Evolutionary conservation across 2,113 vertebrate species (phyloP).

Genomic region (Carlito syrichta): DNA sequence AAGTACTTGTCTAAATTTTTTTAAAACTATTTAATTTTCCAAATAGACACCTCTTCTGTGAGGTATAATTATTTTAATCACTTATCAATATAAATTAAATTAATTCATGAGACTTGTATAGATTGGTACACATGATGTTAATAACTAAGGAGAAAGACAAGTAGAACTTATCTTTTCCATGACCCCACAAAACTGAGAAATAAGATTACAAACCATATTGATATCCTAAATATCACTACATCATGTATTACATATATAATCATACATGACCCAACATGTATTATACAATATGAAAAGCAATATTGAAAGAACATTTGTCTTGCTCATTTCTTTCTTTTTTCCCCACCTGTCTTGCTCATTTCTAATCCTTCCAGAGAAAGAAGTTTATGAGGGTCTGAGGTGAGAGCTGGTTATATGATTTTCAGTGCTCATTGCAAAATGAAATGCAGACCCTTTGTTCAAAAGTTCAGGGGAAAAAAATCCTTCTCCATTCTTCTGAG

Average conservation of each 20-base stretch:
- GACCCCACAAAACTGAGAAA: neutral
- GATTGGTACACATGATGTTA: neutral
- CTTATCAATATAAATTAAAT: neutral
- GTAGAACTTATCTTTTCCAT: no score
- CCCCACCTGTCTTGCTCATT: no score
- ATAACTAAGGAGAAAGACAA: neutral
- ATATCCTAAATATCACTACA: neutral
- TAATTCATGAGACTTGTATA: neutral
- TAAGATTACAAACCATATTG: neutral
- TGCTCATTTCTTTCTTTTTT: no score
- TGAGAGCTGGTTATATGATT: neutral
- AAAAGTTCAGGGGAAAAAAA: neutral
- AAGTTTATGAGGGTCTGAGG: neutral
- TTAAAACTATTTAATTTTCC: neutral
- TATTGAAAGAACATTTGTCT: neutral
- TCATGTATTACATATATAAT: neutral
- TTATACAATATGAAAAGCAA: neutral
- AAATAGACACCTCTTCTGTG: neutral
- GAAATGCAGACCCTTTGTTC: neutral
- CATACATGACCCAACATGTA: neutral
- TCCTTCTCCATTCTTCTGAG: neutral
- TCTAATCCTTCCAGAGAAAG: neutral
- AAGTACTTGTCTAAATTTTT: neutral
- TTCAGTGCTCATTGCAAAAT: neutral
- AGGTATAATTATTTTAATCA: neutral